Percentiles rank a stretch among this genome's conserved stretches.
phyloP scores from a whole-genome alignment of 2,797 vertebrate species.

The Myotis findleyi region DNA sequence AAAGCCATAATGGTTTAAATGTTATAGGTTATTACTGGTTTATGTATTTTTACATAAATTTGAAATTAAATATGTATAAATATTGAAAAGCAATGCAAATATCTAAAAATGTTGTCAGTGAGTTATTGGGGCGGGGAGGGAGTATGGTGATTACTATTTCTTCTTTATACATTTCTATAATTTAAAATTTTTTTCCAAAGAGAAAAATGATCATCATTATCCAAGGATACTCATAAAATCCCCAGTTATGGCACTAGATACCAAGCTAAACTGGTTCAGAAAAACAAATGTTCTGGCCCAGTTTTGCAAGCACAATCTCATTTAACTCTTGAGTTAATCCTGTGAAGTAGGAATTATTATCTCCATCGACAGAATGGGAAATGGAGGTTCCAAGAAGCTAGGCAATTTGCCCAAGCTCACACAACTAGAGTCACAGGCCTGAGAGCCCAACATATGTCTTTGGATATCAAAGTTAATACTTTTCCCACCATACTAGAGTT shows the following conservation, averaged over 20 bases:
- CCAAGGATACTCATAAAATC: neutral
- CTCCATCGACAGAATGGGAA: neutral
- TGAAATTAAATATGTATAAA: slow-evolving; percentile 27
- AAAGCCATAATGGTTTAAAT: neutral
- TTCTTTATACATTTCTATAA: neutral
- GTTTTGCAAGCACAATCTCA: neutral
- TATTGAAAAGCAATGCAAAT: neutral
- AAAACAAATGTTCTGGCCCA: neutral
- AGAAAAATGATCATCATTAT: neutral
- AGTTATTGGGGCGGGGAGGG: neutral
- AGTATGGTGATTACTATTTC: neutral
- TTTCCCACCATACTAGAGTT: neutral
- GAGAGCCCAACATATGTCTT: neutral
- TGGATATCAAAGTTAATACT: neutral
- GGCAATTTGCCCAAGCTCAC: neutral
- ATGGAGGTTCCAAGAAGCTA: neutral
- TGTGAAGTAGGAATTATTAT: slow-evolving; percentile 8
- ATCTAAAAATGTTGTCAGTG: slow-evolving; percentile 25
- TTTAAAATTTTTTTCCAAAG: neutral
- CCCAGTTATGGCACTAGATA: neutral
- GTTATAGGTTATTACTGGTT: neutral
- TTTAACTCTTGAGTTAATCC: neutral
- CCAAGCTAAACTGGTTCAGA: neutral
- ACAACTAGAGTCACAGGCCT: slow-evolving; percentile 15
- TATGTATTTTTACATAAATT: slow-evolving; percentile 46